A percentile compares a stretch with the other conserved stretches of the same genome.
Evolutionary conservation across 2,113 vertebrate species (phyloP).

Genomic region (Daboia siamensis): DNA sequence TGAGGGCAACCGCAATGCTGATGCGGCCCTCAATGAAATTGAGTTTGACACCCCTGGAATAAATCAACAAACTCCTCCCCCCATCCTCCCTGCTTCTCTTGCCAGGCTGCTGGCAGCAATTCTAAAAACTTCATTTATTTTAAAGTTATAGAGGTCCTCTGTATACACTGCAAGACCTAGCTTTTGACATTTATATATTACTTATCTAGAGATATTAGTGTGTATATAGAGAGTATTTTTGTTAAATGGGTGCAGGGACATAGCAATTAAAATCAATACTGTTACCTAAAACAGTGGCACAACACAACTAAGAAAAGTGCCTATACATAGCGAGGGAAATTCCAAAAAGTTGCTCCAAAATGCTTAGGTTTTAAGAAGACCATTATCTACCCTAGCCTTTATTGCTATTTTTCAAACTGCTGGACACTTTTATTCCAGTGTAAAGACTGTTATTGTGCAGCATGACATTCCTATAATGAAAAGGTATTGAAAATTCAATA

Average conservation of each 20-base stretch:
- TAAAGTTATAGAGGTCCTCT: slow-evolving; percentile 60
- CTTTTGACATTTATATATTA: slow-evolving; percentile 43
- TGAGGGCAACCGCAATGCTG: too few species aligned
- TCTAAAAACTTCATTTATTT: slow-evolving; percentile 62
- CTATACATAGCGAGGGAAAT: background rate
- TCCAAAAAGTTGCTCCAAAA: background rate
- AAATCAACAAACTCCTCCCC: slow-evolving; percentile 42
- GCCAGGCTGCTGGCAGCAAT: slow-evolving; percentile 57
- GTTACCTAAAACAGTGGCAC: slow-evolving; percentile 10
- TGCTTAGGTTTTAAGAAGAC: slow-evolving; percentile 6
- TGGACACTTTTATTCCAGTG: slow-evolving; percentile 20
- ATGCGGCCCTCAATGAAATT: too few species aligned
- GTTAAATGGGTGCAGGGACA: background rate
- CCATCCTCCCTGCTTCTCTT: background rate
- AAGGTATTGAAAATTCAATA: slow-evolving; percentile 46
- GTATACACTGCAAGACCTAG: slow-evolving; percentile 27
- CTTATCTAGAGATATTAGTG: background rate
- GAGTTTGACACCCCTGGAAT: too few species aligned
- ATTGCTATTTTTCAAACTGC: slow-evolving; percentile 42
- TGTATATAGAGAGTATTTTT: slow-evolving; percentile 2
- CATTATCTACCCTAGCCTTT: slow-evolving; percentile 16
- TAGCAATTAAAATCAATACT: slow-evolving; percentile 16
- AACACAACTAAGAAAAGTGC: slow-evolving; percentile 2
- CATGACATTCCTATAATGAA: slow-evolving; percentile 16
- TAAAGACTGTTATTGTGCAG: slow-evolving; percentile 22